Evolutionary conservation across 1,140 invertebrate genomes (phyloP).

Genomic region (Drosophila obscura): DNA sequence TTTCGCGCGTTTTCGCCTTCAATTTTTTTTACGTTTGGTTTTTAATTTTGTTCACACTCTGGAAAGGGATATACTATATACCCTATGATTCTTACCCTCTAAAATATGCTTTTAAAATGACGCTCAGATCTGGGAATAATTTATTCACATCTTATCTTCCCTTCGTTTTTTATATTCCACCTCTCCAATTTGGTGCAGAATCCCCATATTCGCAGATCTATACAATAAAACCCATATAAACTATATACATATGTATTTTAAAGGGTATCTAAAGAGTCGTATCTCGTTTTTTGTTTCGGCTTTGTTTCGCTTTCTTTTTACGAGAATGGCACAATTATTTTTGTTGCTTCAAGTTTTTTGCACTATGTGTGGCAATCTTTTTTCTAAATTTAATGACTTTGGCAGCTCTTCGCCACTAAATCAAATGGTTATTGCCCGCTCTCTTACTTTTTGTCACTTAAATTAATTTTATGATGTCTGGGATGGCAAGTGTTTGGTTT

Average conservation of each 20-base stretch:
- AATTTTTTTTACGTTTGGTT: constrained; percentile 45
- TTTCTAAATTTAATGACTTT: constrained; percentile 77
- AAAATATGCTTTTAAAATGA: too few relatives aligned
- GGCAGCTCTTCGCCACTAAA: constrained; percentile 61
- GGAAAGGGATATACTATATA: too few relatives aligned
- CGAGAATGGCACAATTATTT: constrained; percentile 72
- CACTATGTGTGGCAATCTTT: constrained; percentile 27
- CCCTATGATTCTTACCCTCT: too few relatives aligned
- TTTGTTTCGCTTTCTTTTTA: constrained; percentile 24
- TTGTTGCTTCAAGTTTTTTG: constrained; percentile 50
- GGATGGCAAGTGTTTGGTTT: constrained; percentile 45
- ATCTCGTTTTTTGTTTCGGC: constrained; percentile 17
- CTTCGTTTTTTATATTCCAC: too few relatives aligned
- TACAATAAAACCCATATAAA: too few relatives aligned
- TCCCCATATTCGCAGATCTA: too few relatives aligned
- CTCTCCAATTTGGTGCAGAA: too few relatives aligned
- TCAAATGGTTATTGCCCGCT: constrained; percentile 64
- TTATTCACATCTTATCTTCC: too few relatives aligned
- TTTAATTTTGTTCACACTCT: constrained; percentile 12
- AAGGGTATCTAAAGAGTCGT: too few relatives aligned
- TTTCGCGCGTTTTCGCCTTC: constrained; percentile 78
- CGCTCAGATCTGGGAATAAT: too few relatives aligned
- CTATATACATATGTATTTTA: neutral
- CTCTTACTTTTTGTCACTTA: constrained; percentile 54
- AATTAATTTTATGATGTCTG: constrained; percentile 66